Percentiles rank a stretch among this genome's conserved stretches.
Evolutionary conservation across 2,113 vertebrate genomes (phyloP).

Genomic region (Albula goreensis): DNA sequence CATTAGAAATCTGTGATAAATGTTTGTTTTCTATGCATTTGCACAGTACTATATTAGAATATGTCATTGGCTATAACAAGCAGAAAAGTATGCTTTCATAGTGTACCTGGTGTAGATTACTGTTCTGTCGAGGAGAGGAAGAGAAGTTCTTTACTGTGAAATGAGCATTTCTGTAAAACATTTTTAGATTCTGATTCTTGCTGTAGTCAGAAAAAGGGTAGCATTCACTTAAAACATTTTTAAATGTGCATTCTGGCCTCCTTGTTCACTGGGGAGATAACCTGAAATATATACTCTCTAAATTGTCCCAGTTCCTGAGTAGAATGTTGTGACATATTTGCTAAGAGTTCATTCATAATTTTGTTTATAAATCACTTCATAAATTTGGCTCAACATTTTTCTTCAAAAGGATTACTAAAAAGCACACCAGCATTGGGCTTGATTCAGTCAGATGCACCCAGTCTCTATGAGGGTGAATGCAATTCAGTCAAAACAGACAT

Average conservation of each 20-base stretch:
- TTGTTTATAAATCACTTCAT: neutral
- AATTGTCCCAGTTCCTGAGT: slow-evolving; percentile 9
- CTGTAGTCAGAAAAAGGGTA: neutral
- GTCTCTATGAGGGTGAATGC: too few species aligned
- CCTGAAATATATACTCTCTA: neutral
- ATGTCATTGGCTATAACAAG: neutral
- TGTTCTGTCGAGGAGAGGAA: neutral
- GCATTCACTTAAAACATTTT: neutral
- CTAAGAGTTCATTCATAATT: neutral
- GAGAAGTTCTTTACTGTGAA: neutral
- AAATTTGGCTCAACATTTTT: neutral
- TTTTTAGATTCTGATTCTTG: neutral
- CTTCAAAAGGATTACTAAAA: neutral
- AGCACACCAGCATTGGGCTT: too few species aligned
- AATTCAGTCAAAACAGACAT: too few species aligned
- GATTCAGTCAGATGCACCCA: too few species aligned
- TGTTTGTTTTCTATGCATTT: neutral
- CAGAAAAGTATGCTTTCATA: slow-evolving; percentile 4
- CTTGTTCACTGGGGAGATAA: neutral
- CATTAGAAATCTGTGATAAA: slow-evolving; percentile 30
- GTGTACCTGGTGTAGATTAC: neutral
- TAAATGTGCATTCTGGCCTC: neutral
- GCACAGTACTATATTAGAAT: neutral
- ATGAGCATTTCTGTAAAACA: neutral
- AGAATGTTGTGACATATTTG: neutral